phyloP scores from a whole-genome alignment of 2,888 invertebrate genomes.

The Teleogryllus oceanicus region DNA sequence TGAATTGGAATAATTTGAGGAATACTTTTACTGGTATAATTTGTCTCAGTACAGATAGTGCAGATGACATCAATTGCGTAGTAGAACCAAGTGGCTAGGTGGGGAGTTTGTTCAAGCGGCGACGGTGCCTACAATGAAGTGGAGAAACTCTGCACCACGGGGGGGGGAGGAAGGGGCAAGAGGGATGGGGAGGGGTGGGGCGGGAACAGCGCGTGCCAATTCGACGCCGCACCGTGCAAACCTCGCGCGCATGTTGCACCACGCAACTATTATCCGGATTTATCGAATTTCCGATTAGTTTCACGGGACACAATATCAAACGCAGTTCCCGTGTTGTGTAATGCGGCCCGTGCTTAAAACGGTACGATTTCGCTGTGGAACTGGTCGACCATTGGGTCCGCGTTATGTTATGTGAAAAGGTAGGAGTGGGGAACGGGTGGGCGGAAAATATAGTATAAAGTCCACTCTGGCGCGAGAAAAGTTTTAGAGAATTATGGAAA shows the following conservation, averaged over 20 bases:
- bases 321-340: slow-evolving; percentile 18
- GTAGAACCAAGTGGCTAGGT: too few relatives aligned
- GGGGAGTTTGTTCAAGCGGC: too few relatives aligned
- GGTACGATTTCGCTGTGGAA: not conserved
- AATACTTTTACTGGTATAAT: too few relatives aligned
- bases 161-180: not conserved
- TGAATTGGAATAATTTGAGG: too few relatives aligned
- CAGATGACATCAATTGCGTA: too few relatives aligned
- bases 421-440: not conserved
- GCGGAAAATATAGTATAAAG: not conserved
- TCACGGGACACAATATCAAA: slow-evolving; percentile 18
- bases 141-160: too few relatives aligned
- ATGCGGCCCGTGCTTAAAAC: not conserved
- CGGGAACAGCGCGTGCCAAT: not conserved
- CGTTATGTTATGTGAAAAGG: not conserved
- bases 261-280: slow-evolving; percentile 18
- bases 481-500: too few relatives aligned
- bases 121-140: too few relatives aligned
- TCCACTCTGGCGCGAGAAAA: too few relatives aligned
- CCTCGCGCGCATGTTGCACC: not conserved
- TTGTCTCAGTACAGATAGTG: too few relatives aligned
- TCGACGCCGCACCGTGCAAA: not conserved
- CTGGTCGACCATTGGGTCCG: not conserved
- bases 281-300: slow-evolving; percentile 18
- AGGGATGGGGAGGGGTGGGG: not conserved